Percentiles rank a stretch among this genome's conserved stretches.
phyloP scores from a whole-genome alignment of 2,888 invertebrate genomes.

The Erebia ligea region DNA sequence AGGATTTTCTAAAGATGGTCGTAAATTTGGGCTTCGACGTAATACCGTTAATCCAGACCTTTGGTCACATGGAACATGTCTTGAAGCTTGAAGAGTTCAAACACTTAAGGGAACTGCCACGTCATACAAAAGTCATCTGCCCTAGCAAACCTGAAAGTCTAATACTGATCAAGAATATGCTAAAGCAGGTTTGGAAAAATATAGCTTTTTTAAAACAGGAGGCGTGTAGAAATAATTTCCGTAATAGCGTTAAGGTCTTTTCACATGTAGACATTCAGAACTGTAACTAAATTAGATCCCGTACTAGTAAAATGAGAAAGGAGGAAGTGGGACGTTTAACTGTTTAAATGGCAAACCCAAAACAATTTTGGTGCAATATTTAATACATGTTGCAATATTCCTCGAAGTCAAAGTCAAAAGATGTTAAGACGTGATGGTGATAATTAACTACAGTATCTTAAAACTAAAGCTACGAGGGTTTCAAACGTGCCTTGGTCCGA shows the following conservation, averaged over 20 bases:
- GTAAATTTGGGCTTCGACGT: slow-evolving; percentile 84
- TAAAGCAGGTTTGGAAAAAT: slow-evolving; percentile 84
- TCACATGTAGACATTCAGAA: not conserved
- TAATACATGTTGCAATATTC: too few relatives aligned
- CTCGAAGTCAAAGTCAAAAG: too few relatives aligned
- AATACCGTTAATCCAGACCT: slow-evolving; percentile 93
- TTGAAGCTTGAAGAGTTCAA: slow-evolving; percentile 87
- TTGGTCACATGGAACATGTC: slow-evolving; percentile 92
- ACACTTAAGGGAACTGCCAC: slow-evolving; percentile 85
- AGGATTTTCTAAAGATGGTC: slow-evolving; percentile 68
- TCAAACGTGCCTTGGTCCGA: too few relatives aligned
- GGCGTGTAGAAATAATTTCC: not conserved
- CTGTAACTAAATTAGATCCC: too few relatives aligned
- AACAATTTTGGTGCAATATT: too few relatives aligned
- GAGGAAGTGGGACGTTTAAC: too few relatives aligned
- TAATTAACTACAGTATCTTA: too few relatives aligned
- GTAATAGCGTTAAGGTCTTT: not conserved
- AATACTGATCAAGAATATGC: slow-evolving; percentile 85
- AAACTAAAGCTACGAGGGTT: too few relatives aligned
- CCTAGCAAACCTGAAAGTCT: slow-evolving; percentile 85
- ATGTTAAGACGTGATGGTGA: too few relatives aligned
- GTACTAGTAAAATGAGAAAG: too few relatives aligned
- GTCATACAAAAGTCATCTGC: slow-evolving; percentile 86
- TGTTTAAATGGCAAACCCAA: too few relatives aligned
- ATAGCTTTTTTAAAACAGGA: not conserved